Conservation (phyloP, 2,888 invertebrate species). For the Liposcelis brunnea region DNA sequence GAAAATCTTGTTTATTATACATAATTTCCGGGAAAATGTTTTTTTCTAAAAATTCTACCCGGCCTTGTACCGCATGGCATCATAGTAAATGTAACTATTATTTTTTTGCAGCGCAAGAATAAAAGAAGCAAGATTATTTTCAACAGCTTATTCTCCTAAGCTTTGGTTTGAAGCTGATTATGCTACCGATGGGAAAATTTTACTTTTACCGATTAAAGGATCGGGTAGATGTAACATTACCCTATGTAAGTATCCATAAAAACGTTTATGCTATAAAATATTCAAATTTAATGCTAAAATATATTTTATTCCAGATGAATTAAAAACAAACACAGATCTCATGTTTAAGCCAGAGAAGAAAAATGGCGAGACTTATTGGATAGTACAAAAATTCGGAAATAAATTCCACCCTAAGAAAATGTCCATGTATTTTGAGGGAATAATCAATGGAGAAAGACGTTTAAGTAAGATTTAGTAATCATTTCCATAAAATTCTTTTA, state of each 20-base stretch:
- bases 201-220: not conserved
- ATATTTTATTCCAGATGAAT: not conserved
- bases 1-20: no score
- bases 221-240: not conserved
- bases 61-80: no score
- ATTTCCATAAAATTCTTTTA: not conserved
- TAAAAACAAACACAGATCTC: not conserved
- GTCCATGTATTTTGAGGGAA: not conserved
- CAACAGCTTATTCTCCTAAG: not conserved
- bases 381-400: not conserved
- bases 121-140: not conserved
- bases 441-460: not conserved
- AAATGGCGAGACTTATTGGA: not conserved
- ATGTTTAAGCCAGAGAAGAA: not conserved
- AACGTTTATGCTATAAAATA: no score
- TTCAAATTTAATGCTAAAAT: no score
- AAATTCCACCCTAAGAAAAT: not conserved
- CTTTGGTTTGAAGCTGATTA: conserved; percentile 4
- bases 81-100: no score
- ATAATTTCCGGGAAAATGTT: no score
- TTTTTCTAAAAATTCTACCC: no score
- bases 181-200: not conserved
- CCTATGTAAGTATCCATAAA: not conserved
- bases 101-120: not conserved
- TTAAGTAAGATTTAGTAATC: not conserved